Conservation (phyloP, 2,113 vertebrate species). For the Solea senegalensis region DNA sequence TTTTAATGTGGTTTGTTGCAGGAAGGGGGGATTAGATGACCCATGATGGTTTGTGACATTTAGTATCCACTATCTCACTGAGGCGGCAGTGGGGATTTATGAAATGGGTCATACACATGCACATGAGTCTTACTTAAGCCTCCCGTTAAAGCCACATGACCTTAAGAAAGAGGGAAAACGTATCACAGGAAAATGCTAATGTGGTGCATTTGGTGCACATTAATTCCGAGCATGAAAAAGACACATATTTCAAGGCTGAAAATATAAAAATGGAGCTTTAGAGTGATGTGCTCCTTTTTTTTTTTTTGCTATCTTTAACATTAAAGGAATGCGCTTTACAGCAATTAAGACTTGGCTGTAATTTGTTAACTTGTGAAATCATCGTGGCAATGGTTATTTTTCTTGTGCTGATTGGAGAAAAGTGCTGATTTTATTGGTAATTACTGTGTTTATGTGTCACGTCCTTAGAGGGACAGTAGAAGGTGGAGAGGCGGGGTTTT, state of each 20-base stretch:
- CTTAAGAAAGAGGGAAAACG: constrained; percentile 76
- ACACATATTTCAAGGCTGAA: constrained; percentile 72
- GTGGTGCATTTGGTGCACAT: constrained; percentile 72
- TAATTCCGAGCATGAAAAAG: constrained; percentile 77
- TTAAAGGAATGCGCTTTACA: constrained; percentile 66
- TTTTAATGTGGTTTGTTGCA: constrained; percentile 70
- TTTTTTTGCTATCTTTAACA: constrained; percentile 50
- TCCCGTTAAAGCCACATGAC: constrained; percentile 79
- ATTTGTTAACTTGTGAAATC: constrained; percentile 67
- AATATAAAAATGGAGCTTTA: constrained; percentile 68
- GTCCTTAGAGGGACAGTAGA: constrained; percentile 9
- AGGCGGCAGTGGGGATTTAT: constrained; percentile 77
- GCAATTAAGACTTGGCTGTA: constrained; percentile 52
- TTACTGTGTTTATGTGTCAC: constrained; percentile 47
- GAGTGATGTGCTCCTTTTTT: constrained; percentile 54
- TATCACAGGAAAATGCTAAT: constrained; percentile 77
- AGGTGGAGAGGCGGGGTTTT: constrained; percentile 17
- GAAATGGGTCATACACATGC: constrained; percentile 72
- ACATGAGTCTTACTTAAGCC: constrained; percentile 80
- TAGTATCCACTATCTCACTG: constrained; percentile 70
- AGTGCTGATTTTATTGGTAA: constrained; percentile 66
- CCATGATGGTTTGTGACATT: constrained; percentile 76
- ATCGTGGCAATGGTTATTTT: constrained; percentile 59
- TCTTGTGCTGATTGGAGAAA: constrained; percentile 55
- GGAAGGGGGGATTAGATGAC: constrained; percentile 74